Percentiles rank a stretch among this genome's conserved stretches.
These are phyloP conservation scores for Bufo bufo DNA, from an alignment of 2,113 vertebrate species.

Conservation along the genomic window DNA sequence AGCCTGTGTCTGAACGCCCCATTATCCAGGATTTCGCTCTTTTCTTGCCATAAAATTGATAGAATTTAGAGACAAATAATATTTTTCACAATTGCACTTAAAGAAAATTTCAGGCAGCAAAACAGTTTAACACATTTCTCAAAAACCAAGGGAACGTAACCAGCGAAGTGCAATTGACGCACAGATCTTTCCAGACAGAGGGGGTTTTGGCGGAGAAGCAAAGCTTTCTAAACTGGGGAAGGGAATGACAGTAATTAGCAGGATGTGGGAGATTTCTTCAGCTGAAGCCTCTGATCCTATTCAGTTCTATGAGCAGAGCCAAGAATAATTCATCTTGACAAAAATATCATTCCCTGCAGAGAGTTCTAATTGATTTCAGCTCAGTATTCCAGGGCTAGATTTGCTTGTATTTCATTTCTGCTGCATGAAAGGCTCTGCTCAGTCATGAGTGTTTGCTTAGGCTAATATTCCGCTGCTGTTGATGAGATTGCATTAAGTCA, in stretches of 20 bases:
- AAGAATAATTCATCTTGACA: constrained; percentile 44
- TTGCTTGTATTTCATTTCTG: constrained; percentile 21
- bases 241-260: constrained; percentile 40
- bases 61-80: too few relatives aligned
- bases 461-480: constrained; percentile 19
- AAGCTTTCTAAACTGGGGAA: background rate
- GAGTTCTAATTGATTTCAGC: constrained; percentile 31
- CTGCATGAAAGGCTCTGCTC: background rate
- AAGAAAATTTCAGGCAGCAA: background rate
- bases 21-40: too few relatives aligned
- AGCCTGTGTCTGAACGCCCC: too few relatives aligned
- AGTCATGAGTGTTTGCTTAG: accelerated
- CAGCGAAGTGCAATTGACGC: background rate
- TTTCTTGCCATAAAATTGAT: too few relatives aligned
- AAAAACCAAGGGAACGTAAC: background rate
- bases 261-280: constrained; percentile 48
- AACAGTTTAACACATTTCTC: background rate
- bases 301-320: constrained; percentile 47
- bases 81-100: too few relatives aligned
- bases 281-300: constrained; percentile 11
- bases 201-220: background rate
- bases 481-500: background rate
- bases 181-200: background rate
- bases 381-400: constrained; percentile 27
- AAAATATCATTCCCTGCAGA: background rate